Base-by-base conservation (phyloP, 2,888 invertebrate genomes). In the Caenorhabditis uteleia region DNA sequence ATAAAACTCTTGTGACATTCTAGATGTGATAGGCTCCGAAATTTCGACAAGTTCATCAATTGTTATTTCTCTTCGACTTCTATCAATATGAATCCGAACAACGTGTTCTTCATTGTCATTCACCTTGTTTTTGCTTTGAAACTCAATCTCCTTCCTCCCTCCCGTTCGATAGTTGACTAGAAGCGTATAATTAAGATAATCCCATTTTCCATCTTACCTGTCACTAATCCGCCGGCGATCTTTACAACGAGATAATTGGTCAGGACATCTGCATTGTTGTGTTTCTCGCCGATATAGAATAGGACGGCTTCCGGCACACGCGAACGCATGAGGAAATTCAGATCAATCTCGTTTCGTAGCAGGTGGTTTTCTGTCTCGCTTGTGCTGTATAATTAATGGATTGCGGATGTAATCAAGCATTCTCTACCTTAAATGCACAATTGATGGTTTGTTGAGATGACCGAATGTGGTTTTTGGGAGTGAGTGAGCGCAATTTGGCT, bases 381-480 rank as follows among this genome's bases (percentile, higher is more conserved):
- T 60, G 57, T 56, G 51, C 66, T 66, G 33, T 23, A 62, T 44
- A 34, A 38, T 29, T 33, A 53, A 39, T 16, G 27, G 44, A n/a
- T 18, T 43, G 25, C 27, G 14, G 20, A 34, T 23, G 6, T 3
- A 21, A 23, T 16, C 14, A 21, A 23, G 1, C 3, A 5, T 16
- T 20, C 39, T 38, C 40, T 27, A 60, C 66, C 55, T 66, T 43
- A 66, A 58, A 56, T 58, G 59, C 66, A 60, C 66, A 59, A 58
- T 54, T 40, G 66, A 59, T 40, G 66, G 56, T n/a, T 48, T 47
- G 21, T 66, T 56, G 27, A 54, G 43, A 46, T 80, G 72, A 20
- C 81, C 81, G 44, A 82, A 78, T 1, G 81, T 81, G 39, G 68
- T 69, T 50, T 80, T 77, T 1, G 64, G 71, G 5, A 80, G 68